Base-by-base conservation (phyloP, 1,140 invertebrate genomes). In the Diachasma alloeum region DNA sequence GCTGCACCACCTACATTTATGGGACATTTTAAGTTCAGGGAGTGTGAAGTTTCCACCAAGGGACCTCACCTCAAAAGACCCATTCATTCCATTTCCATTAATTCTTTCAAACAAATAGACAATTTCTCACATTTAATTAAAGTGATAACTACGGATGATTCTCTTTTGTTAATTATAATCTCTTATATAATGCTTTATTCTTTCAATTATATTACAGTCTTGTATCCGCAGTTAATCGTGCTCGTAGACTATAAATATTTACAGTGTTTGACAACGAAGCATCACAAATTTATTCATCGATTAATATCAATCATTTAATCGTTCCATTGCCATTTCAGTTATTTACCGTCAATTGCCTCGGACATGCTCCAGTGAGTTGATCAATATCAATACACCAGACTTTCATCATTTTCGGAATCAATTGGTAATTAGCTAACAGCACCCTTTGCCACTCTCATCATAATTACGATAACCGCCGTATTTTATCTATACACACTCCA, bases 181-280 rank as follows among this genome's bases (percentile, higher is more conserved):
- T 63, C 59, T 63, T 63, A 31, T 63, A 63, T 26, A 63, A 24
- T 63, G 59, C 24, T 63, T 63, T 63, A 24, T 63, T 63, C 19
- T 26, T 59, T 63, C 59, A 63, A 63, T 11, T 63, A 63, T 63
- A 63, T 63, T 63, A 63, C 59, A 63, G 59, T 63, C 59, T 63
- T 63, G 15, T 63, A 63, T 63, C 59, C 59, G 59, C 59, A 63
- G 24, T 63, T 63, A 63, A 19, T 63, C 59, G 59, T 63, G 59
- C 59, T 63, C 59, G 59, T 63, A 26, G 59, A 63, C 59, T 63
- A 63, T 63, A 56, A 56, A 56, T 56, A 63, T 63, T 26, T 63
- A 63, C 59, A 63, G 3, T 63, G 15, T 24, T 26, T 26, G 59
- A 63, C 59, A 63, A 63, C 8, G 22, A 63, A 63, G 59, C 59